A percentile compares a stretch with the other conserved stretches of the same genome.
These are phyloP conservation scores for Malacosoma neustria DNA, from an alignment of 2,888 invertebrate species.

Conservation along the genomic window DNA sequence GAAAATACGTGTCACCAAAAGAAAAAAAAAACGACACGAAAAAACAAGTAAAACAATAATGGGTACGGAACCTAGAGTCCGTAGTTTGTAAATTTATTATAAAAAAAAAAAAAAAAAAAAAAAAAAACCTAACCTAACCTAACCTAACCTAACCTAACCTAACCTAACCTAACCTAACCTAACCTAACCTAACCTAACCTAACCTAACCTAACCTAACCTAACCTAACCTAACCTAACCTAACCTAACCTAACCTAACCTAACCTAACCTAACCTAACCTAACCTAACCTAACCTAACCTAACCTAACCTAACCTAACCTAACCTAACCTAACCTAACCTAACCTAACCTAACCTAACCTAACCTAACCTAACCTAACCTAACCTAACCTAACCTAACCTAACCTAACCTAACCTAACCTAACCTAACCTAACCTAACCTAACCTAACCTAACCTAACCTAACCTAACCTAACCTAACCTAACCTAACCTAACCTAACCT, in stretches of 20 bases:
- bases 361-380: constrained; percentile 4
- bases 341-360: constrained; percentile 6
- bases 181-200: constrained; percentile 8
- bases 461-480: constrained; percentile 9
- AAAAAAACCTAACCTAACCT: constrained; percentile 12
- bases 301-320: constrained; percentile 8
- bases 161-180: constrained; percentile 10
- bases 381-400: not conserved
- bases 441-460: constrained; percentile 10
- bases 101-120: no score
- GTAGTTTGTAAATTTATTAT: no score
- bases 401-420: not conserved
- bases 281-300: constrained; percentile 8
- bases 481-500: constrained; percentile 9
- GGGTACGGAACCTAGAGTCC: no score
- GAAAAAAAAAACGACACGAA: no score
- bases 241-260: constrained; percentile 8
- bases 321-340: constrained; percentile 9
- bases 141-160: constrained; percentile 11
- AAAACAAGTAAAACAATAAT: no score
- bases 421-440: constrained; percentile 5
- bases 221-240: constrained; percentile 9
- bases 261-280: constrained; percentile 8
- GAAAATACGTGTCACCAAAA: no score
- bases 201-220: constrained; percentile 9